Conservation (phyloP, 2,888 invertebrate species). For the Caprella mutica region DNA sequence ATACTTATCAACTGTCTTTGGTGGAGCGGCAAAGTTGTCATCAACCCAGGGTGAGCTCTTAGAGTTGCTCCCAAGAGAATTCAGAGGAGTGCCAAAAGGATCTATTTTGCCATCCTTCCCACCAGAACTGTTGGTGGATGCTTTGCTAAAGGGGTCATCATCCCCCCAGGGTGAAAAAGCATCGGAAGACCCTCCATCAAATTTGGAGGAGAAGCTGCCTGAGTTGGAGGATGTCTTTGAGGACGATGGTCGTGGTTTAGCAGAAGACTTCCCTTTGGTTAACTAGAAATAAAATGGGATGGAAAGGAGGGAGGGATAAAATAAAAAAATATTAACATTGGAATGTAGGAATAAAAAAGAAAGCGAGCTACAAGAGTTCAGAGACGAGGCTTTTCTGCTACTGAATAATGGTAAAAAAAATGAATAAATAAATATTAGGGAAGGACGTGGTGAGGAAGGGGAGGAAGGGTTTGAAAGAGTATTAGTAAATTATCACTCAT, state of each 20-base stretch:
- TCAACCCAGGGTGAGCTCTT: conserved; percentile 20
- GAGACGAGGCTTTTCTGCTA: too few relatives aligned
- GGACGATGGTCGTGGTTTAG: neutral
- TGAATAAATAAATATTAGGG: neutral
- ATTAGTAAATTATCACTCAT: too few relatives aligned
- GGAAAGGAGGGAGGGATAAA: too few relatives aligned
- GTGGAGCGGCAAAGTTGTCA: conserved; percentile 12
- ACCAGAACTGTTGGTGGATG: neutral
- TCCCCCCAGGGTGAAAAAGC: conserved; percentile 24
- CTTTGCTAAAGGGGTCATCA: neutral
- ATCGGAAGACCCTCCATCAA: neutral
- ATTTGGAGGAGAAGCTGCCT: too few relatives aligned
- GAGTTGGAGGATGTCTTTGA: neutral
- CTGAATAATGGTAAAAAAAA: neutral
- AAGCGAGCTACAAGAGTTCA: too few relatives aligned
- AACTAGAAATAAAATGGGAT: too few relatives aligned
- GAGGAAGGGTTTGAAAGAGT: too few relatives aligned
- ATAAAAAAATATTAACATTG: too few relatives aligned
- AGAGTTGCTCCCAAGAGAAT: conserved; percentile 8
- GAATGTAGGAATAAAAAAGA: too few relatives aligned
- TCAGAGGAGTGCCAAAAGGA: conserved; percentile 16
- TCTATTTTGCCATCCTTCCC: neutral
- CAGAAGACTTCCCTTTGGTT: too few relatives aligned
- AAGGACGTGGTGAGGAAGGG: too few relatives aligned
- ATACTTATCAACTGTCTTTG: conserved; percentile 7